Conservation (phyloP, 2,113 vertebrate species). For the Pelecanus crispus region DNA sequence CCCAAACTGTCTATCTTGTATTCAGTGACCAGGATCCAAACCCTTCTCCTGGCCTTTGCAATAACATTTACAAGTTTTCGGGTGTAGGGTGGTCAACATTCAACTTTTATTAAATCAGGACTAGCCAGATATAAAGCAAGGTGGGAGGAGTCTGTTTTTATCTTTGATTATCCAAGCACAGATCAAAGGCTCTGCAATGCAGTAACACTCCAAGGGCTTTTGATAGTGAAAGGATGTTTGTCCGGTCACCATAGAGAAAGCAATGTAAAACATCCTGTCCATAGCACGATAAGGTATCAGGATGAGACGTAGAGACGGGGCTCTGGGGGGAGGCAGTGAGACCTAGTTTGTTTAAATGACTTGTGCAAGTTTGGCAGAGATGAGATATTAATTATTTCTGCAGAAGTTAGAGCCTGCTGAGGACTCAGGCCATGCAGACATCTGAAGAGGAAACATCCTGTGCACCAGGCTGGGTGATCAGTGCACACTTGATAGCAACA, state of each 20-base stretch:
- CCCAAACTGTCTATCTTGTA: neutral
- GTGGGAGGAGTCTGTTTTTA: constrained; percentile 11
- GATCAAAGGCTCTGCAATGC: constrained; percentile 52
- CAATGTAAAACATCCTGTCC: constrained; percentile 44
- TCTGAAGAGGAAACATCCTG: constrained; percentile 52
- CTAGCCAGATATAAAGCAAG: neutral
- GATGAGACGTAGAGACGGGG: neutral
- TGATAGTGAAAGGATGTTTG: constrained; percentile 58
- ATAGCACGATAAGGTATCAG: constrained; percentile 18
- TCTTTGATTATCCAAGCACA: constrained; percentile 50
- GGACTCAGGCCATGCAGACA: constrained; percentile 13
- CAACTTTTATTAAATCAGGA: neutral
- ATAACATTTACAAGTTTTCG: neutral
- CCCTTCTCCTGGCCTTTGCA: neutral
- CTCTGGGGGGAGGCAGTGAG: constrained; percentile 1
- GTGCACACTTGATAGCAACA: neutral
- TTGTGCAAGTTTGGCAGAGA: constrained; percentile 35
- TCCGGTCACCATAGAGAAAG: constrained; percentile 41
- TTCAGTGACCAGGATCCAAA: neutral
- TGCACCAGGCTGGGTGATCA: neutral
- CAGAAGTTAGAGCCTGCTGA: constrained; percentile 27
- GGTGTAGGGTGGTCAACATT: neutral
- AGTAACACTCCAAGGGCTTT: constrained; percentile 35
- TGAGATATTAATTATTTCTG: constrained; percentile 39
- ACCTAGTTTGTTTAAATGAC: constrained; percentile 34